These are phyloP conservation scores for Cyphomyrmex costatus DNA, from an alignment of 1,140 invertebrate species.

Conservation along the genomic window DNA sequence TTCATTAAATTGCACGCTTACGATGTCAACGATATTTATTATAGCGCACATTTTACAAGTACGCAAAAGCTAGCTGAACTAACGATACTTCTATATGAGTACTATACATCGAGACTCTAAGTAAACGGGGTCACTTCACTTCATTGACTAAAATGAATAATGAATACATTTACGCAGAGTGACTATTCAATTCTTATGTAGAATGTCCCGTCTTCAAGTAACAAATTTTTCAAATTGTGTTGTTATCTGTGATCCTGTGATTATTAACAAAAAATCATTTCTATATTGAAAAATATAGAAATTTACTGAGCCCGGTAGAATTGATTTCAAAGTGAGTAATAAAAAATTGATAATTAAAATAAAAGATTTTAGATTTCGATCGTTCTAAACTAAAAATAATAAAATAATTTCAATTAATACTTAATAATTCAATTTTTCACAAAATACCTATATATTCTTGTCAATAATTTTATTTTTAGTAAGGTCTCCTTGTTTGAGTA, in stretches of 20 bases:
- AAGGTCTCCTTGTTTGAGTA: neutral
- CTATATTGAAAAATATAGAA: neutral
- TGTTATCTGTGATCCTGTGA: neutral
- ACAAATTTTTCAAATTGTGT: neutral
- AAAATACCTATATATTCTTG: neutral
- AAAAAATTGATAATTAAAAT: neutral
- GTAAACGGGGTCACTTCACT: slow-evolving; percentile 54
- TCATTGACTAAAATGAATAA: slow-evolving; percentile 37
- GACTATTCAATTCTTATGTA: slow-evolving; percentile 35
- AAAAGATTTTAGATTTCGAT: neutral
- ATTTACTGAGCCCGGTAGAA: neutral
- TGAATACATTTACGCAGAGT: slow-evolving; percentile 16
- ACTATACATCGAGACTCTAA: slow-evolving; percentile 56
- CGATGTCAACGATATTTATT: slow-evolving; percentile 43
- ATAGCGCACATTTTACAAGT: slow-evolving; percentile 63
- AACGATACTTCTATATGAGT: slow-evolving; percentile 60
- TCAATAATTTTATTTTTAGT: neutral
- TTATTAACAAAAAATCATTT: neutral
- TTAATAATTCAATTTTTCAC: neutral
- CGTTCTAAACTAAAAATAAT: neutral
- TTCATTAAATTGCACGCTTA: slow-evolving; percentile 35
- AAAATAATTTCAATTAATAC: slow-evolving; percentile 20
- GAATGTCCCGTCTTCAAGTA: neutral
- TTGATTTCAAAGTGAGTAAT: neutral
- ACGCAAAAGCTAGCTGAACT: slow-evolving; percentile 67